These are phyloP conservation scores for Melanerpes aurifrons DNA, from an alignment of 2,113 vertebrate genomes.

Conservation along the genomic window DNA sequence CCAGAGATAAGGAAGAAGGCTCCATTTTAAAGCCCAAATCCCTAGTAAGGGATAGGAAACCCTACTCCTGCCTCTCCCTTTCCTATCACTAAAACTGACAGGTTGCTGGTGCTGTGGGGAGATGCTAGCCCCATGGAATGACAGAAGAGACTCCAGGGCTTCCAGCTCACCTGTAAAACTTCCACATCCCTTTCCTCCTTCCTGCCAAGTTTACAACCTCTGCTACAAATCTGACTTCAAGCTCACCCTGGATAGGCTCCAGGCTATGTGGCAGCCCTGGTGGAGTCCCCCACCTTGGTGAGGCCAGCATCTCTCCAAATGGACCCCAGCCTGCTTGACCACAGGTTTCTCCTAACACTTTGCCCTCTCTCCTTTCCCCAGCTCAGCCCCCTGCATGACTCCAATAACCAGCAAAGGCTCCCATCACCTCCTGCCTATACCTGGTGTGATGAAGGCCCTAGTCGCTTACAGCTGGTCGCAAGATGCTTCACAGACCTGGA, in stretches of 20 bases:
- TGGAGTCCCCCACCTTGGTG: too few relatives aligned
- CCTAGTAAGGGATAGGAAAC: neutral
- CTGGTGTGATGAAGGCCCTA: accelerated
- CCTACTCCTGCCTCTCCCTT: neutral
- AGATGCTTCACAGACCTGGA: neutral
- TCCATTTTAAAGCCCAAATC: neutral
- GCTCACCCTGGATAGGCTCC: neutral
- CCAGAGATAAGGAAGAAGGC: neutral
- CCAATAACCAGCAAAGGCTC: neutral
- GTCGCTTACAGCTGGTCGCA: accelerated
- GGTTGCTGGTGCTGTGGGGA: neutral
- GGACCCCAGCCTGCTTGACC: neutral
- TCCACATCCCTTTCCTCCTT: neutral
- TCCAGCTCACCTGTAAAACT: neutral
- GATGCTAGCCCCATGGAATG: neutral
- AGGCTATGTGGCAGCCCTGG: accelerated
- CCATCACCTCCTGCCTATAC: accelerated
- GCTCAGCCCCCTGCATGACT: neutral
- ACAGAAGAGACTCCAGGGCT: neutral
- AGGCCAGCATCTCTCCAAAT: neutral
- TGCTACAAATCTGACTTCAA: neutral
- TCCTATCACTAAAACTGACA: neutral
- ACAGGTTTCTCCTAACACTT: neutral
- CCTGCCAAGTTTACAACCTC: neutral
- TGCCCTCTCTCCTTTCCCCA: neutral